phyloP scores from a whole-genome alignment of 2,797 vertebrate genomes.

The Glyptemys insculpta region DNA sequence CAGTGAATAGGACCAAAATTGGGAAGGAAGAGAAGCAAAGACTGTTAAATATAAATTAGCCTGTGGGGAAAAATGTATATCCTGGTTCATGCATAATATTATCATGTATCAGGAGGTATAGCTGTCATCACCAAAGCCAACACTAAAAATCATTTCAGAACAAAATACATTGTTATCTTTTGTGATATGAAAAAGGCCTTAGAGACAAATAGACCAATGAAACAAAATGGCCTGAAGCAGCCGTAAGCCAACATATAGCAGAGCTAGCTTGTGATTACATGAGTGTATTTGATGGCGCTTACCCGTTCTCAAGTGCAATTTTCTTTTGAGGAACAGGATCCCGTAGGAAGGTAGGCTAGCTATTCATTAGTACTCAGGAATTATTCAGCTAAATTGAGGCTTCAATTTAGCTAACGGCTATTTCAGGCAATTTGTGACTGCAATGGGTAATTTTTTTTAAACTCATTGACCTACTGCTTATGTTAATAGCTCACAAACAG shows the following conservation, averaged over 20 bases:
- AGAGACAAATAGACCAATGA: neutral
- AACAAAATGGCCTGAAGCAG: neutral
- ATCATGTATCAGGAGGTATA: neutral
- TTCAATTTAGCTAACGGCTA: slow-evolving; percentile 21
- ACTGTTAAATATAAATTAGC: neutral
- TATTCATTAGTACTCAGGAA: slow-evolving; percentile 8
- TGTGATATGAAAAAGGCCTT: neutral
- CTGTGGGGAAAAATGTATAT: neutral
- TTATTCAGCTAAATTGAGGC: slow-evolving; percentile 1
- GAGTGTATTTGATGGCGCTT: slow-evolving; percentile 1
- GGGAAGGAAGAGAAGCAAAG: slow-evolving; percentile 15
- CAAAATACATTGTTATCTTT: slow-evolving; percentile 29
- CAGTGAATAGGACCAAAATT: neutral
- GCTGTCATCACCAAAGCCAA: slow-evolving; percentile 1
- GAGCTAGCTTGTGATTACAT: neutral
- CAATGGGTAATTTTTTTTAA: neutral
- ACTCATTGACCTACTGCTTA: neutral
- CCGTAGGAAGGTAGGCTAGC: slow-evolving; percentile 6
- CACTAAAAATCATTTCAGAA: slow-evolving; percentile 18
- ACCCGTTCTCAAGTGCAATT: slow-evolving; percentile 1
- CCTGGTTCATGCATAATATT: slow-evolving; percentile 13
- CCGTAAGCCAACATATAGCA: neutral
- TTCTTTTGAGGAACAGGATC: slow-evolving; percentile 33
- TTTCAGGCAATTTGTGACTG: slow-evolving; percentile 11
- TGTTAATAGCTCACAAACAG: neutral